Base-by-base conservation (phyloP, 1,140 invertebrate genomes). In the Trachelipus rathkii region DNA sequence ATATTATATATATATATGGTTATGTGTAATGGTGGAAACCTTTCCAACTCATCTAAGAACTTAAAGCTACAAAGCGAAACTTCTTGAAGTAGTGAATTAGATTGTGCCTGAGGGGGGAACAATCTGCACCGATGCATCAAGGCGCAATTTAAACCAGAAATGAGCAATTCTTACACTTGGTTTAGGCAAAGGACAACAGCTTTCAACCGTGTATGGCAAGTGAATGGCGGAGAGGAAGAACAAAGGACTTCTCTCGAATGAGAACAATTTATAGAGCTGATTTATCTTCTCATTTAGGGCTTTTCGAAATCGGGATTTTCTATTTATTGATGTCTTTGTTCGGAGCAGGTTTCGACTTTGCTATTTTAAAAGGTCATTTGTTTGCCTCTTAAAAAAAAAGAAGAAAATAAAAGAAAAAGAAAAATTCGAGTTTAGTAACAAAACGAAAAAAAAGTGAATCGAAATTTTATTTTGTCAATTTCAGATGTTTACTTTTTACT, bases 91-190 rank as follows among this genome's bases (percentile, higher is more conserved):
- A 60, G 50, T 60, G 50, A 60, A 60, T 60, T 60, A 60, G 50
- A 19, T 60, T 19, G 11, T 60, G 11, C 50, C 50, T 0, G 11
- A 60, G 50, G 50, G 50, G 50, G 50, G 2, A 15, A 8, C 11
- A 60, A 60, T 15, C 50, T 60, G 50, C 50, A 60, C 50, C 19
- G 50, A 60, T 60, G 50, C 50, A 60, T 60, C 50, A 60, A 60
- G 50, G 8, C 50, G 19, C 50, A 60, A 60, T 60, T 60, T 60
- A 60, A 19, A 60, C 50, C 50, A 60, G 50, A 60, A 60, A 60
- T 60, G 50, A 60, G 50, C 50, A 60, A 60, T 60, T 60, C 50
- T 60, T 60, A 60, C 50, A 60, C 50, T 60, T 60, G 50, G 50
- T 19, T 60, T 60, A 60, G 50, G 19, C 50, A 60, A 60, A 60